Evolutionary conservation across 2,888 invertebrate genomes (phyloP), one percentile per base, ranked within the genome.

Genomic region (Cryptocephalus primarius): DNA sequence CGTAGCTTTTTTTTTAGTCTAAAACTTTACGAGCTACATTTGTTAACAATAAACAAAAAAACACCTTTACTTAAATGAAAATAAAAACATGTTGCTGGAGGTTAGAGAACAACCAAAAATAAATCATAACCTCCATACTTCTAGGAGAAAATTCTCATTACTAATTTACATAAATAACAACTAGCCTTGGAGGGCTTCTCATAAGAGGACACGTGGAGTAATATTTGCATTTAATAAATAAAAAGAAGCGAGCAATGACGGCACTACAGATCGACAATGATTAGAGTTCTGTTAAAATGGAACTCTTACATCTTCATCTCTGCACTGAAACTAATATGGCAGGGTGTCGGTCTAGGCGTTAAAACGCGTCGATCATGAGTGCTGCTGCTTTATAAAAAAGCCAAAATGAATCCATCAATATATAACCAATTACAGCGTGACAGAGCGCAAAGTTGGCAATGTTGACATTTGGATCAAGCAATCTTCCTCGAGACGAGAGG

Each of bases 281-380:
- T 22, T 22, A 2, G 22, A 22, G 22, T 22, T 22, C 22, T 22
- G 22, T 12, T 36, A 36, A 36, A 36, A 36, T 36, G 36, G 34
- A 43, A 33, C 43, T 32, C 42, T 40, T 47, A 50, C 47, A 46
- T 47, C 39, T 46, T 43, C 11, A 42, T 4, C 45, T 52, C 66
- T 68, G 68, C 68, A 62, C 68, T 68, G 60, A 68, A 68, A 68
- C 66, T 65, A 66, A 68, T 68, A 66, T 66, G 68, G 68, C 68
- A 68, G 68, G 22, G 48, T 50, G 47, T 49, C 47, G 45, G 48
- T 52, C 48, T 48, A 40, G 49, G 51, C 53, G 51, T 42, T n/a
- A 42, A 42, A 42, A 32, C 40, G 11, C 14, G n/a, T n/a, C 11
- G 11, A 40, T 13, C 11, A 3, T 13, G 40, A 10, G 40, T 40